Evolutionary conservation across 35 echinoderm and acorn worm species (phyloP), one percentile per base, ranked within the genome.

Genomic region (Amphiura filiformis): DNA sequence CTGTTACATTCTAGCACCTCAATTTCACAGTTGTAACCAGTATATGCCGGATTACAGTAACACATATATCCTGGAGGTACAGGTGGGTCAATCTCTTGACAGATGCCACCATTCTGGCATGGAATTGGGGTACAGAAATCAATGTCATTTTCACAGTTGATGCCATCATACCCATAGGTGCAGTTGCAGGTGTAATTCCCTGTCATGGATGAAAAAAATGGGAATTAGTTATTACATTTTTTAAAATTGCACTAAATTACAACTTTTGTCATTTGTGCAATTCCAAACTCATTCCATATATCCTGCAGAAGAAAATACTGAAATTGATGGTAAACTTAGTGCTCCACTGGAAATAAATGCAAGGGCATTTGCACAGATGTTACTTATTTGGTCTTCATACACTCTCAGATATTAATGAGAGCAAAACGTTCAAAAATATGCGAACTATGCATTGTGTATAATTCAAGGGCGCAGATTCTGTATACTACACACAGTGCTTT

Each of bases 111-210:
- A 37, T 87, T 87, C 32, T 39, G 18, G 34, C 84, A 92, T 20
- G 85, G 85, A 0, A n/a, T 20, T 22, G 56, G 39, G 0, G 35
- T 37, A 78, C 91, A 87, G 0, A 83, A 78, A 37, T 88, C 28
- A 65, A 92, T 78, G 38, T 92, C 56, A 31, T 20, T 76, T n/a
- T 86, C 88, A 82, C 88, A 83, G 13, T 78, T 31, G 9, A n/a
- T 37, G 11, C 84, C 93, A 31, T 40, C 61, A 42, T 77, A 94
- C 0, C 93, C 93, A 2, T 39, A 78, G 0, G 35, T 22, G 78
- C 93, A 94, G n/a, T 81, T 35, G 76, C 93, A 94, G 44, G 23
- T 87, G 64, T 88, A 97, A 65, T 28, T 22, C 0, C 83, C 38
- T 13, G 40, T 28, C n/a, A n/a, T n/a, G n/a, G n/a, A n/a, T n/a